Evolutionary conservation across 2,113 vertebrate genomes (phyloP).

Genomic region (Etheostoma cragini): DNA sequence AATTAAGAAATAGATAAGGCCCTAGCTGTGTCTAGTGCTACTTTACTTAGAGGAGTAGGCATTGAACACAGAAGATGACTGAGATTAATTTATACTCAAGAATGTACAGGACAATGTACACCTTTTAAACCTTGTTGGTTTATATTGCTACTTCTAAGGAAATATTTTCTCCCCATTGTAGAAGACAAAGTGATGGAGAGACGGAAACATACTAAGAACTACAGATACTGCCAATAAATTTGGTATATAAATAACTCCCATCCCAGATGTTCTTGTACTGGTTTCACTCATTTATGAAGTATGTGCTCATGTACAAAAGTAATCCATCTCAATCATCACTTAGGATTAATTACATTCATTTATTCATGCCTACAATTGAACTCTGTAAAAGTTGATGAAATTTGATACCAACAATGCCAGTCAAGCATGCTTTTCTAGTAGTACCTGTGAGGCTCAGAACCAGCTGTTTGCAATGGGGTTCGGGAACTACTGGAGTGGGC

Average conservation of each 20-base stretch:
- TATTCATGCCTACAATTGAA: not conserved
- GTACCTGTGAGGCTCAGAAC: conserved; percentile 81
- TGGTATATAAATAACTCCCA: too few species aligned
- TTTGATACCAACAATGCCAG: not conserved
- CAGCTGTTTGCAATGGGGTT: conserved; percentile 70
- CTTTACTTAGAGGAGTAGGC: not conserved
- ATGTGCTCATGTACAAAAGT: too few species aligned
- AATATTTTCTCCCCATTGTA: not conserved
- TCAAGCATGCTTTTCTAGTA: not conserved
- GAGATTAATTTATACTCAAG: not conserved
- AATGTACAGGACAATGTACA: not conserved
- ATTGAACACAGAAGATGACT: not conserved
- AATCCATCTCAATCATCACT: too few species aligned
- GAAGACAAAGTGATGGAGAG: not conserved
- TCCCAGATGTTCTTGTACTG: too few species aligned
- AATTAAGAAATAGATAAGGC: not conserved
- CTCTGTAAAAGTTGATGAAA: not conserved
- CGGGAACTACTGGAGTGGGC: conserved; percentile 84
- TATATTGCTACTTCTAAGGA: not conserved
- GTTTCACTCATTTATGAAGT: too few species aligned
- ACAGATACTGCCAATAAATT: too few species aligned
- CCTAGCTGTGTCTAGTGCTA: not conserved
- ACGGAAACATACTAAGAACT: too few species aligned
- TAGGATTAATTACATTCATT: not conserved
- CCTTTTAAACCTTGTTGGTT: not conserved